Evolutionary conservation across 2,797 vertebrate genomes (phyloP).

Genomic region (Varecia variegata): DNA sequence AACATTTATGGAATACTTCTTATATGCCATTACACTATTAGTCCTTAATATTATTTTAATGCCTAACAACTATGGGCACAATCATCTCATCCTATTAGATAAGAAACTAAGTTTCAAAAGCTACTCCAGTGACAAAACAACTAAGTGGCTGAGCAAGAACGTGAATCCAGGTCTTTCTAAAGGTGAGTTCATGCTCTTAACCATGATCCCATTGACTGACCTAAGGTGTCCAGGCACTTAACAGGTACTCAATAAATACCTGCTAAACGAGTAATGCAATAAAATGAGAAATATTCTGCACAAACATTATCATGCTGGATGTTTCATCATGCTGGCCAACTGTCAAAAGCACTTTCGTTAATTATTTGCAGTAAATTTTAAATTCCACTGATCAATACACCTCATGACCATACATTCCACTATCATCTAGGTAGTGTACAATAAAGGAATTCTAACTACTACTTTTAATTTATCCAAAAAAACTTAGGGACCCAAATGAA

Average conservation of each 20-base stretch:
- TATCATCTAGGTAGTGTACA: not conserved
- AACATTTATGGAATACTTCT: not conserved
- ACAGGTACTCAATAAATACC: not conserved
- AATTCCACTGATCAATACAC: not conserved
- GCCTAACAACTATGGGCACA: not conserved
- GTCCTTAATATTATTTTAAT: not conserved
- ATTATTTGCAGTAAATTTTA: conserved; percentile 17
- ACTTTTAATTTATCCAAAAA: not conserved
- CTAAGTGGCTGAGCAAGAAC: not conserved
- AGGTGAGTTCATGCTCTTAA: not conserved
- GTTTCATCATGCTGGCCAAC: not conserved
- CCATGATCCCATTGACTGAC: not conserved
- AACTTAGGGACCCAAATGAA: not conserved
- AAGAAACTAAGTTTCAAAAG: conserved; percentile 37
- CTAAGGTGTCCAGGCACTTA: not conserved
- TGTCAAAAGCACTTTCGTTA: not conserved
- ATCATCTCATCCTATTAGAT: not conserved
- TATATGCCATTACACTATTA: not conserved
- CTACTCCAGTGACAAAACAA: not conserved
- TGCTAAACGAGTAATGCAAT: not conserved
- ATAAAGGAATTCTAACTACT: not conserved
- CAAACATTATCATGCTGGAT: not conserved
- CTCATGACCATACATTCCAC: not conserved
- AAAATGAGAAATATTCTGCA: conserved; percentile 11
- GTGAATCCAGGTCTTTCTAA: not conserved